Base-by-base conservation (phyloP, 1,140 invertebrate species). In the Patella vulgata region DNA sequence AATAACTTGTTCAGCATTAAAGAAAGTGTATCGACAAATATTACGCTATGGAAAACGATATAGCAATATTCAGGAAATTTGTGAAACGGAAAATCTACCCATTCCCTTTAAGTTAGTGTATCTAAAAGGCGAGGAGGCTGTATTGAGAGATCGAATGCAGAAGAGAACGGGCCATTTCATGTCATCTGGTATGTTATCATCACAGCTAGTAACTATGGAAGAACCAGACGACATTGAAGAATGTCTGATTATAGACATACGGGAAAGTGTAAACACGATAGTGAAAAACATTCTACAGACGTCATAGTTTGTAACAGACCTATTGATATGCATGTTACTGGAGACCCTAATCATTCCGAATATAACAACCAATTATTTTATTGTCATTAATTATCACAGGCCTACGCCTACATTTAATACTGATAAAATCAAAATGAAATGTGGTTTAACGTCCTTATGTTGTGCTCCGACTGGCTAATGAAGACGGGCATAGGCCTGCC, bases 1-100 rank as follows among this genome's bases (percentile, higher is more conserved):
- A 39, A 57, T 78, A n/a, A 72, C 75, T 6, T 78, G 75, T 44
- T 78, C 75, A 42, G 69, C 73, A 6, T 55, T 78, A 40, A 78
- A 75, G 66, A 63, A 57, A 52, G 8, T 30, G 14, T 75, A 78
- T 48, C 52, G 75, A 53, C 44, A 73, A 8, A 63, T 72, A 27
- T 39, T 78, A 3, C 50, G 68, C 11, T 27, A 42, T 28, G 70
- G 70, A 1, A 55, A 60, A 19, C 36, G 23, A 50, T 56, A 56
- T 17, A 28, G 11, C n/a, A 17, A 12, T 28, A 30, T 33, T 21
- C n/a, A n/a, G n/a, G n/a, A n/a, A n/a, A n/a, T n/a, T n/a, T n/a
- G n/a, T n/a, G n/a, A n/a, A 30, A 36, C 17, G 27, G 23, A 25
- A 0, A 40, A 23, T 12, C 28, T 28, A 19, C 8, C 17, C 39